A percentile compares a stretch with the other conserved stretches of the same genome.
Evolutionary conservation across 2,113 vertebrate genomes (phyloP).

Genomic region (Elephas maximus): DNA sequence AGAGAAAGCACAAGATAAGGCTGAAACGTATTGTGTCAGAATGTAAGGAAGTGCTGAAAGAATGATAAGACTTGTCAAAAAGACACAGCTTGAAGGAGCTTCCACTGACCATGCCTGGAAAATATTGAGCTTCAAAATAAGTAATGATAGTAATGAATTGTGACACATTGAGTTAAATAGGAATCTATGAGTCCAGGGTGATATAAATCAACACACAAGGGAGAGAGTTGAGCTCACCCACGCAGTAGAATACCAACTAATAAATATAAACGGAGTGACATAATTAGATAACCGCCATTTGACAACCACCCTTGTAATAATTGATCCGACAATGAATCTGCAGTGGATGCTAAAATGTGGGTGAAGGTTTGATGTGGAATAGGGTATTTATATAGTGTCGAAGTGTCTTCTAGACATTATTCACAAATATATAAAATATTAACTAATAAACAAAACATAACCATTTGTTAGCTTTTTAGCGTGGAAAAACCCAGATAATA

Average conservation of each 20-base stretch:
- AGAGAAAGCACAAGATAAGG: background rate
- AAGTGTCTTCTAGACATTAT: background rate
- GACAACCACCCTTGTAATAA: accelerated
- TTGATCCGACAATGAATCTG: background rate
- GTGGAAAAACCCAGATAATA: background rate
- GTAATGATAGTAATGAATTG: background rate
- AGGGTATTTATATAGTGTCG: background rate
- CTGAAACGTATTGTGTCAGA: too few species aligned
- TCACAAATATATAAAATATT: background rate
- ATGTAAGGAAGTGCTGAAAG: background rate
- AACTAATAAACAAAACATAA: background rate
- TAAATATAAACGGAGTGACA: background rate
- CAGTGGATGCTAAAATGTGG: background rate
- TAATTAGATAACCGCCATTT: background rate
- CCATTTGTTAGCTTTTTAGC: background rate
- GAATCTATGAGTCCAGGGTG: background rate
- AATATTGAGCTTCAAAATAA: background rate
- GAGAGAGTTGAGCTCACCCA: background rate
- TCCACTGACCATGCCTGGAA: background rate
- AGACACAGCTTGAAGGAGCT: background rate
- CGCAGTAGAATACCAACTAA: background rate
- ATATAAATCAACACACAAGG: background rate
- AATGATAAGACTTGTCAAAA: background rate
- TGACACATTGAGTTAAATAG: background rate
- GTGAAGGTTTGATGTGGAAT: background rate